These are phyloP conservation scores for Chelon auratus DNA, from an alignment of 2,797 vertebrate species.

Conservation along the genomic window DNA sequence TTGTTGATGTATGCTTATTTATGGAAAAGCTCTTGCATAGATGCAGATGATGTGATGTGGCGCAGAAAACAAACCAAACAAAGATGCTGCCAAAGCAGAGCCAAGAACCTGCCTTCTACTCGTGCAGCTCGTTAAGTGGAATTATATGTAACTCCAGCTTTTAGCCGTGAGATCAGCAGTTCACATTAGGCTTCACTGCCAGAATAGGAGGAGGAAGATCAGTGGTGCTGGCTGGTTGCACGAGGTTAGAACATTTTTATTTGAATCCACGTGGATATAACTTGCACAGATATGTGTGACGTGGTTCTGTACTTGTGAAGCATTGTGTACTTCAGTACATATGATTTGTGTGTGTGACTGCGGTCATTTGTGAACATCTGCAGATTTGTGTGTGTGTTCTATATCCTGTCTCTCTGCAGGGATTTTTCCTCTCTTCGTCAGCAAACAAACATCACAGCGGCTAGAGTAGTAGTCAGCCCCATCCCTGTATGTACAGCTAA, in stretches of 20 bases:
- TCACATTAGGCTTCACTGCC: conserved; percentile 15
- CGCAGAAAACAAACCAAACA: neutral
- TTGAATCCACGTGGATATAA: conserved; percentile 9
- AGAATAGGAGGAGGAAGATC: neutral
- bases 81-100: neutral
- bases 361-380: conserved; percentile 22
- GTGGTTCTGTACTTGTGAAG: conserved; percentile 1
- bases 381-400: conserved; percentile 19
- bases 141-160: neutral
- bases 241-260: conserved; percentile 36
- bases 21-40: neutral
- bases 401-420: conserved; percentile 55
- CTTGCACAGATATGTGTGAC: neutral
- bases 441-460: conserved; percentile 62
- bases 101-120: neutral
- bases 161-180: conserved; percentile 17
- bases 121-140: neutral
- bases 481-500: no score
- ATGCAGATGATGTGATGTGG: neutral
- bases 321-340: neutral
- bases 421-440: conserved; percentile 53
- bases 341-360: conserved; percentile 17
- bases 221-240: conserved; percentile 15
- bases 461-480: conserved; percentile 38
- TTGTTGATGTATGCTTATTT: neutral